These are phyloP conservation scores for Diadegma fenestrale DNA, from an alignment of 2,888 invertebrate genomes.

Conservation along the genomic window DNA sequence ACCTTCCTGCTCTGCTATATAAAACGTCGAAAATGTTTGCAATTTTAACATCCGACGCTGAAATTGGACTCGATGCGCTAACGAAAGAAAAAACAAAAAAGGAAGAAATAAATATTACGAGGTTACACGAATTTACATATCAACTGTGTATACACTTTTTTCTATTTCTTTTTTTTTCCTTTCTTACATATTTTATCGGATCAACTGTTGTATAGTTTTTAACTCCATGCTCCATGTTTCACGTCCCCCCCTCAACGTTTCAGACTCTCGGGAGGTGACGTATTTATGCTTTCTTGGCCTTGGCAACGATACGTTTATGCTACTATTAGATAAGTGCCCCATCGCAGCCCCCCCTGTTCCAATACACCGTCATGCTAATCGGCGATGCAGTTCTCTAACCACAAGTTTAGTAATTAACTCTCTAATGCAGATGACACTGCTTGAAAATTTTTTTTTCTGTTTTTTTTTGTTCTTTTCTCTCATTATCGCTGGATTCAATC, in stretches of 20 bases:
- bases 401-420: slow-evolving; percentile 9
- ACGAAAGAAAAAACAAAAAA: neutral
- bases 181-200: slow-evolving; percentile 14
- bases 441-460: neutral
- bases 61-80: neutral
- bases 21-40: slow-evolving; percentile 53
- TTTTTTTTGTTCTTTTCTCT: neutral
- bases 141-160: slow-evolving; percentile 13
- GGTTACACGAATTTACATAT: slow-evolving; percentile 41
- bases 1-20: slow-evolving; percentile 29
- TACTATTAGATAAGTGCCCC: slow-evolving; percentile 61
- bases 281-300: slow-evolving; percentile 59
- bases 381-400: slow-evolving; percentile 4
- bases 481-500: neutral
- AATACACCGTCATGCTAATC: slow-evolving; percentile 40
- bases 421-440: slow-evolving; percentile 2
- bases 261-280: slow-evolving; percentile 35
- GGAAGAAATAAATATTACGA: slow-evolving; percentile 11
- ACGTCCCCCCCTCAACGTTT: neutral
- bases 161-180: neutral
- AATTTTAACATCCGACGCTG: slow-evolving; percentile 30
- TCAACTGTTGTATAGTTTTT: slow-evolving; percentile 24
- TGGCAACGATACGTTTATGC: slow-evolving; percentile 58
- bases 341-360: neutral
- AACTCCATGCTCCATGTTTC: slow-evolving; percentile 35